Conservation (phyloP, 2,113 vertebrate genomes). For the Phrynosoma platyrhinos region DNA sequence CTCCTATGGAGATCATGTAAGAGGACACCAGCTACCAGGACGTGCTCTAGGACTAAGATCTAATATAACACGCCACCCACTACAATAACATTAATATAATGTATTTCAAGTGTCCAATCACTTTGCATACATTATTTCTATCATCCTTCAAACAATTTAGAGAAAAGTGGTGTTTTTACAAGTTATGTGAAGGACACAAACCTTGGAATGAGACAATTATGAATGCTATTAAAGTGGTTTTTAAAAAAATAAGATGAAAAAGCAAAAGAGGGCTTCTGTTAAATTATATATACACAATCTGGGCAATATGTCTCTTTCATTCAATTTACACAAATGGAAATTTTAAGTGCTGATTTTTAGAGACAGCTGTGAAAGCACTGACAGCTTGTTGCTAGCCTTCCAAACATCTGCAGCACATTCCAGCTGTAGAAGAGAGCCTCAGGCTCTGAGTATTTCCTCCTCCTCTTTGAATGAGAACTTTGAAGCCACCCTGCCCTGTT, state of each 20-base stretch:
- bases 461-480: not conserved
- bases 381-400: not conserved
- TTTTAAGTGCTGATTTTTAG: not conserved
- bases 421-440: not conserved
- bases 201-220: not conserved
- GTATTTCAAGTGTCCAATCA: not conserved
- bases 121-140: not conserved
- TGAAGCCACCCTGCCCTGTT: not conserved
- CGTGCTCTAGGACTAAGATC: not conserved
- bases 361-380: not conserved
- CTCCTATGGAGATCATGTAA: not conserved
- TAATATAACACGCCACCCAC: not conserved
- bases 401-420: constrained; percentile 2
- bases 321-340: not conserved
- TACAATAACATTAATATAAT: not conserved
- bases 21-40: not conserved
- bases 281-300: not conserved
- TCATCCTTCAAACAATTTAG: not conserved
- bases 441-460: not conserved
- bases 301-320: not conserved
- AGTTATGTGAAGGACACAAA: not conserved
- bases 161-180: not conserved
- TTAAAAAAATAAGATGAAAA: not conserved
- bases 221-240: not conserved
- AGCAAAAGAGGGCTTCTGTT: not conserved